These are phyloP conservation scores for Diadegma fenestrale DNA, from an alignment of 2,888 invertebrate species.

Conservation along the genomic window DNA sequence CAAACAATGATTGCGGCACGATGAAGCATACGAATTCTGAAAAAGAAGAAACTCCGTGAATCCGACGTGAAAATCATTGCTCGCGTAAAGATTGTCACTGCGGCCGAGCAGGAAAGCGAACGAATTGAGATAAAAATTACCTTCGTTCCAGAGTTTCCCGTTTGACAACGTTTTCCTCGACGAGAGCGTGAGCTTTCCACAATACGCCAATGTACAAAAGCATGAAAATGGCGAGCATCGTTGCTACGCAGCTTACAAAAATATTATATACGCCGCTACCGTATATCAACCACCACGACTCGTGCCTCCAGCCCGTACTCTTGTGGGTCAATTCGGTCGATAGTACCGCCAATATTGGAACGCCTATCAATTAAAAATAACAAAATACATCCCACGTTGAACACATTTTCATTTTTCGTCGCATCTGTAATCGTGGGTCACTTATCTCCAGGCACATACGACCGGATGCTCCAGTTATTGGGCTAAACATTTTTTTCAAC, in stretches of 20 bases:
- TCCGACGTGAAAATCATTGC: background rate
- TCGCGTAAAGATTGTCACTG: background rate
- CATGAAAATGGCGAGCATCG: slow-evolving; percentile 89
- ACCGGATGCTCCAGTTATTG: too few species aligned
- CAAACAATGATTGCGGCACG: slow-evolving; percentile 88
- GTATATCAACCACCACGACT: slow-evolving; percentile 89
- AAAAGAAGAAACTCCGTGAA: background rate
- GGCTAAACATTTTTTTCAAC: too few species aligned
- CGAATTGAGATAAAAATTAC: slow-evolving; percentile 70
- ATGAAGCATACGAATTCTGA: slow-evolving; percentile 88
- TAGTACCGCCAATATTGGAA: slow-evolving; percentile 89
- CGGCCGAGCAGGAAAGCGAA: background rate
- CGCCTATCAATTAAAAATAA: slow-evolving; percentile 84
- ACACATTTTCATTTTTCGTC: too few species aligned
- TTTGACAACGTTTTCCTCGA: slow-evolving; percentile 81
- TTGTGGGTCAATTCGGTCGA: slow-evolving; percentile 89
- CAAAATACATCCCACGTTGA: too few species aligned
- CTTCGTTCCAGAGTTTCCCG: slow-evolving; percentile 82
- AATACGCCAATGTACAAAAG: slow-evolving; percentile 90
- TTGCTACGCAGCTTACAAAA: slow-evolving; percentile 89
- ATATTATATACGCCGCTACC: slow-evolving; percentile 88
- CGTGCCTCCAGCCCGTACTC: slow-evolving; percentile 86
- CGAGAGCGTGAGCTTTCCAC: slow-evolving; percentile 79
- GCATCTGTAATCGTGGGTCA: too few species aligned
- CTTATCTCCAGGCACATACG: too few species aligned